Percentiles rank a stretch among this genome's conserved stretches.
phyloP scores from a whole-genome alignment of 2,113 vertebrate species.

The Istiophorus platypterus region DNA sequence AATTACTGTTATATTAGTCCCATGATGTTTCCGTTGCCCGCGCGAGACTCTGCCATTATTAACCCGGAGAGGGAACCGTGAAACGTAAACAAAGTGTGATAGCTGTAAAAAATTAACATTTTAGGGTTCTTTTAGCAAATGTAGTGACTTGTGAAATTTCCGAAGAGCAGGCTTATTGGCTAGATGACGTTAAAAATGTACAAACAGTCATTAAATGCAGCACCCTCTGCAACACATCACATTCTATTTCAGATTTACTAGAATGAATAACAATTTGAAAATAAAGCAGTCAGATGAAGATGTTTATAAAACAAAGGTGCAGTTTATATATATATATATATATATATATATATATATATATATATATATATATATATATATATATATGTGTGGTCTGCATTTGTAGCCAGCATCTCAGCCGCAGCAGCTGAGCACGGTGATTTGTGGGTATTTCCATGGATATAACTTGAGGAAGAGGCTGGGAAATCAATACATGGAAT shows the following conservation, averaged over 20 bases:
- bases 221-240: neutral
- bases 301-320: neutral
- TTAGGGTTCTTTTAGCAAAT: neutral
- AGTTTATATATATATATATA: too few relatives aligned
- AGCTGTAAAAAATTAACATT: conserved; percentile 7
- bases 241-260: neutral
- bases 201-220: neutral
- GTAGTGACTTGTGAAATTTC: neutral
- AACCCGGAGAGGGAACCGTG: conserved; percentile 9
- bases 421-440: conserved; percentile 1
- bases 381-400: too few relatives aligned
- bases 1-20: conserved; percentile 39
- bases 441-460: conserved; percentile 33
- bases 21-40: conserved; percentile 16
- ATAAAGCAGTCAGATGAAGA: neutral
- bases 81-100: conserved; percentile 38
- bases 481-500: conserved; percentile 52
- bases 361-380: neutral
- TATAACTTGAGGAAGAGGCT: conserved; percentile 16
- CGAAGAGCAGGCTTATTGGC: neutral
- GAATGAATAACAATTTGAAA: neutral
- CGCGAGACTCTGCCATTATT: conserved; percentile 9
- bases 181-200: neutral
- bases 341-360: neutral
- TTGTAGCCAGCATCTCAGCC: neutral